These are phyloP conservation scores for Anthopleura sola DNA, from an alignment of 64 coral and sea anemone genomes.

Conservation along the genomic window DNA sequence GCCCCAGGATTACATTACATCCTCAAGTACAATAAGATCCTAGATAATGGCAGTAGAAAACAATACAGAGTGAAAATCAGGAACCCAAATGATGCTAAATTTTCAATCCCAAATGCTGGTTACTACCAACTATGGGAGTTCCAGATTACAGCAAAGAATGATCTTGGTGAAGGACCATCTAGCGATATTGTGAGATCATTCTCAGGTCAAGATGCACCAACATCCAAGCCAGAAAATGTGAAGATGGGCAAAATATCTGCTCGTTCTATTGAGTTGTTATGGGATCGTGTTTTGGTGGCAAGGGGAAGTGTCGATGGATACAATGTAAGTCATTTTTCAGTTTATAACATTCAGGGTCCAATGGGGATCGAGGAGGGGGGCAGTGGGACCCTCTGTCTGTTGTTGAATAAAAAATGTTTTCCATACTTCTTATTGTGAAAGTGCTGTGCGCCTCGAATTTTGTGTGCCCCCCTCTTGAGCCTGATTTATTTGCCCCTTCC, in stretches of 20 bases:
- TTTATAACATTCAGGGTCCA: not conserved
- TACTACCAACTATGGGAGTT: slow-evolving; percentile 72
- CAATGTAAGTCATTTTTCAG: slow-evolving; percentile 28
- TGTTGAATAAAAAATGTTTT: too few species aligned
- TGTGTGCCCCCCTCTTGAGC: too few species aligned
- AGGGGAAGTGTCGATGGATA: slow-evolving; percentile 86
- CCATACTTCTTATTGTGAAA: too few species aligned
- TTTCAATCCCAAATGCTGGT: slow-evolving; percentile 34
- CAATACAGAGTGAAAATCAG: not conserved
- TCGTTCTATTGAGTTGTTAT: slow-evolving; percentile 52
- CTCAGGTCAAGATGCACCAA: slow-evolving; percentile 72
- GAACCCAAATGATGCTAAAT: not conserved
- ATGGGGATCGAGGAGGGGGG: too few species aligned
- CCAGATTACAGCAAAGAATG: slow-evolving; percentile 51
- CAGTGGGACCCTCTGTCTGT: too few species aligned
- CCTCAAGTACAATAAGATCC: slow-evolving; percentile 20
- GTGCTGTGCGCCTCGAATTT: too few species aligned
- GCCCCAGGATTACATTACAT: slow-evolving; percentile 43
- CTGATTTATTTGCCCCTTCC: too few species aligned
- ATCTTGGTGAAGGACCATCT: slow-evolving; percentile 12
- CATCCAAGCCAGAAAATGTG: slow-evolving; percentile 14
- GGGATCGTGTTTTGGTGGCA: slow-evolving; percentile 36
- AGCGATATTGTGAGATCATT: slow-evolving; percentile 30
- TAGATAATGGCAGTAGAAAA: not conserved
- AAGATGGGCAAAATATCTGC: slow-evolving; percentile 8